Percentiles rank a stretch among this genome's conserved stretches.
Evolutionary conservation across 2,888 invertebrate genomes (phyloP).

Genomic region (Apodemia duryi): DNA sequence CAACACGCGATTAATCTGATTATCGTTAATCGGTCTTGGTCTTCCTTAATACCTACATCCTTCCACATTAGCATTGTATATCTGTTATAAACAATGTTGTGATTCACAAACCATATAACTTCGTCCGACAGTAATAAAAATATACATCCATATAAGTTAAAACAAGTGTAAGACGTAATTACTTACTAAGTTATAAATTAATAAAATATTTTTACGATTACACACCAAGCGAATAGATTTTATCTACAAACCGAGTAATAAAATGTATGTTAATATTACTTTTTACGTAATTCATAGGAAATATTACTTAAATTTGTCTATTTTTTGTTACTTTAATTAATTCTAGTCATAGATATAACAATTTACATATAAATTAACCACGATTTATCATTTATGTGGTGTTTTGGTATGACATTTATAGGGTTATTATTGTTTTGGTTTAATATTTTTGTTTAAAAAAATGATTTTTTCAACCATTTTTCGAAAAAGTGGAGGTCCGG

Average conservation of each 20-base stretch:
- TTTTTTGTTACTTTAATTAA: constrained; percentile 3
- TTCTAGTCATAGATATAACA: background rate
- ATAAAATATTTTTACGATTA: constrained; percentile 11
- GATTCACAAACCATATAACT: background rate
- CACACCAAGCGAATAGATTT: background rate
- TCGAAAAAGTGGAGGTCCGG: too few relatives aligned
- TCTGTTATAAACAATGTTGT: background rate
- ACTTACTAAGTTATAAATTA: constrained; percentile 9
- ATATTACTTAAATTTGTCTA: constrained; percentile 1
- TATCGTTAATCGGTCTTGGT: too few relatives aligned
- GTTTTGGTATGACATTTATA: too few relatives aligned
- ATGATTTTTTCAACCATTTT: too few relatives aligned
- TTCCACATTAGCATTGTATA: too few relatives aligned
- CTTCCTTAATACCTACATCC: too few relatives aligned
- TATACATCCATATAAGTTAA: constrained; percentile 7
- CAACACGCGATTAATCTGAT: too few relatives aligned
- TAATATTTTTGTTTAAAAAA: too few relatives aligned
- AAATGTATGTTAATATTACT: too few relatives aligned
- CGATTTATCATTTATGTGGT: background rate
- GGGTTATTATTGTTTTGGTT: too few relatives aligned
- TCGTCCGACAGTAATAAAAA: background rate
- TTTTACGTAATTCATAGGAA: background rate
- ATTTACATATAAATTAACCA: background rate
- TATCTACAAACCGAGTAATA: background rate
- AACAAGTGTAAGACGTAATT: background rate